These are phyloP conservation scores for Augochlorella aurata DNA, from an alignment of 2,888 invertebrate genomes.

Conservation along the genomic window DNA sequence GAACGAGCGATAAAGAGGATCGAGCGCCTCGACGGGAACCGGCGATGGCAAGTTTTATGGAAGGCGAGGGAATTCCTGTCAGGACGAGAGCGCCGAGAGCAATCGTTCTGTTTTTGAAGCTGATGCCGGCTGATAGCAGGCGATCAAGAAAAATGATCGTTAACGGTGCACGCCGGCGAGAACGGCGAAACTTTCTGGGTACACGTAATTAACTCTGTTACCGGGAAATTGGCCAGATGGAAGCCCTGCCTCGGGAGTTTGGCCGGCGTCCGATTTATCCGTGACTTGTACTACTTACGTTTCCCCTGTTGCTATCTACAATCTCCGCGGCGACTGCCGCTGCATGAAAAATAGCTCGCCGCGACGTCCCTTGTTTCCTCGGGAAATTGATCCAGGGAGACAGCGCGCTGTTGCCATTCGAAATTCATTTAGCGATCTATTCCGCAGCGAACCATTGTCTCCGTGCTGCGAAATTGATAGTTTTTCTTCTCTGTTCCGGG, in stretches of 20 bases:
- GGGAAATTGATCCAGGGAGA: neutral
- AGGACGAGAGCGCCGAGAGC: neutral
- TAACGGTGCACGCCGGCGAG: neutral
- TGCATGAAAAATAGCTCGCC: neutral
- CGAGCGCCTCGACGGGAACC: conserved; percentile 12
- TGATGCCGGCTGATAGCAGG: neutral
- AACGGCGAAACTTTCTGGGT: conserved; percentile 7
- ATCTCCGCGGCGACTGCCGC: neutral
- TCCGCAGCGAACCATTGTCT: neutral
- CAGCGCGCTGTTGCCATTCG: neutral
- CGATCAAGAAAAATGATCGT: conserved; percentile 28
- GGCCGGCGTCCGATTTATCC: neutral
- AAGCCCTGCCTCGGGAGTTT: neutral
- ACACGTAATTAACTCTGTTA: conserved; percentile 22
- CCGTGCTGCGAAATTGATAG: neutral
- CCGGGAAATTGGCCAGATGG: neutral
- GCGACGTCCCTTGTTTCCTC: neutral
- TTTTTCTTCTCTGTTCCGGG: neutral
- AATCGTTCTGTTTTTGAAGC: conserved; percentile 17
- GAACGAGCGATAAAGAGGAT: conserved; percentile 43
- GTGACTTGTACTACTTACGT: neutral
- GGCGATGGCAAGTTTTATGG: conserved; percentile 41
- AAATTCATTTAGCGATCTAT: neutral
- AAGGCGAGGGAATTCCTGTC: conserved; percentile 12
- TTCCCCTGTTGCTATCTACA: neutral